Base-by-base conservation (phyloP, 2,113 vertebrate genomes). In the Sceloporus undulatus region DNA sequence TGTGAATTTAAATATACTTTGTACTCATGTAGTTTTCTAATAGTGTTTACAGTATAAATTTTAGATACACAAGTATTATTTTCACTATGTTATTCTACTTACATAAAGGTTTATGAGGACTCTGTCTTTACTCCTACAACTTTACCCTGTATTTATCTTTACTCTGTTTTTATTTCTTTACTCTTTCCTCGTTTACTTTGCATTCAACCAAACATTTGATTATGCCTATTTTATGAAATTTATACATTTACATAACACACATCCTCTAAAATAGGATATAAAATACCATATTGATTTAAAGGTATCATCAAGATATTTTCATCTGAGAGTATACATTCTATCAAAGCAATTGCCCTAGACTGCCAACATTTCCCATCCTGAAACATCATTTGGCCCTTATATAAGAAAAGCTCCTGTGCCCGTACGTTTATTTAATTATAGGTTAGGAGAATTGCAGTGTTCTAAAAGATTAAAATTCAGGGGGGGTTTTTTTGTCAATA, bases 391-490 rank as follows among this genome's bases (percentile, higher is more conserved):
- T 93, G 88, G 10, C 65, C 92, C 13, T 83, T 10, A 80, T 48
- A 79, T 85, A 62, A 65, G 90, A 71, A 82, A 83, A 56, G 82
- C 87, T 70, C 68, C 90, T 88, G 87, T 87, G 91, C 75, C 93
- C 92, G 82, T 56, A 89, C 59, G 75, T 91, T 85, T 83, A 92
- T 92, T 94, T 93, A 91, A 84, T 88, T 85, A 91, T 93, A 93
- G 91, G 92, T 92, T 89, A 90, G 34, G 90, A 85, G 82, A 91
- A 21, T 82, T 83, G 87, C 90, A 94, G 79, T 91, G 40, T 93
- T 94, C 88, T 89, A 48, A 0, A 8, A 34, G 83, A 54, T 93
- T 87, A 89, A 92, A 92, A 94, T 88, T 73, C 88, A 87, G 68
- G 56, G 5, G 54, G n/a, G n/a, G n/a, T 48, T 48, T 48, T 75